A percentile compares a stretch with the other conserved stretches of the same genome.
These are phyloP conservation scores for Scarus forsteni DNA, from an alignment of 2,797 vertebrate species.

Conservation along the genomic window DNA sequence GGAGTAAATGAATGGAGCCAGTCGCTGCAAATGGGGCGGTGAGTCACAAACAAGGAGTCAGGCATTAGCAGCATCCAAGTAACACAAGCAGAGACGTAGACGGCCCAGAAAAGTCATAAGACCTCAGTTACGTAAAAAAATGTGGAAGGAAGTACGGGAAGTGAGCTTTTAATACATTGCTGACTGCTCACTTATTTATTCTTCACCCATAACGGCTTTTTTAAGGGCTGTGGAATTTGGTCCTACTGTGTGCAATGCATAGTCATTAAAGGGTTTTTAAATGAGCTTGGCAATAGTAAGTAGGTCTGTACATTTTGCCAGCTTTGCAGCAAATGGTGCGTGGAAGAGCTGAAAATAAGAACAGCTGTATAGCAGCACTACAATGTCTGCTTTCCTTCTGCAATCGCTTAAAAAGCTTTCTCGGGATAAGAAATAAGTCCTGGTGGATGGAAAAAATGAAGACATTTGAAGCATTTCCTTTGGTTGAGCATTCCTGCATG, in stretches of 20 bases:
- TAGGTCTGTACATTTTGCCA: constrained; percentile 61
- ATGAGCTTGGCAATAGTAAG: constrained; percentile 57
- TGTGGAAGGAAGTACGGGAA: constrained; percentile 52
- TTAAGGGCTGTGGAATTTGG: constrained; percentile 38
- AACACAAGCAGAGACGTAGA: constrained; percentile 55
- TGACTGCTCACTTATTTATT: constrained; percentile 50
- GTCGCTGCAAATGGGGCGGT: constrained; percentile 43
- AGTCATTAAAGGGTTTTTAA: constrained; percentile 63
- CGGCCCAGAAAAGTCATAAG: constrained; percentile 68
- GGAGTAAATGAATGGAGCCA: constrained; percentile 49
- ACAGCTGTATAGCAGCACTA: constrained; percentile 65
- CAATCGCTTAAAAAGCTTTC: constrained; percentile 41
- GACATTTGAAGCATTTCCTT: constrained; percentile 61
- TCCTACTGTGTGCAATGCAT: constrained; percentile 36
- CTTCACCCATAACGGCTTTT: constrained; percentile 32
- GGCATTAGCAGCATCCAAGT: constrained; percentile 54
- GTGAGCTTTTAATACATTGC: constrained; percentile 61
- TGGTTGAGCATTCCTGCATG: constrained; percentile 58
- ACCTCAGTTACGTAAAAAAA: constrained; percentile 68
- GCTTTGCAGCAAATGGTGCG: constrained; percentile 70
- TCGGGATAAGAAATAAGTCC: constrained; percentile 41
- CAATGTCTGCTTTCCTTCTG: constrained; percentile 33
- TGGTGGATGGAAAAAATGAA: constrained; percentile 32
- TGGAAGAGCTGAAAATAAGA: constrained; percentile 59
- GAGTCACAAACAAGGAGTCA: constrained; percentile 66